Conservation (phyloP, 2,113 vertebrate genomes). For the Hippocampus abdominalis region DNA sequence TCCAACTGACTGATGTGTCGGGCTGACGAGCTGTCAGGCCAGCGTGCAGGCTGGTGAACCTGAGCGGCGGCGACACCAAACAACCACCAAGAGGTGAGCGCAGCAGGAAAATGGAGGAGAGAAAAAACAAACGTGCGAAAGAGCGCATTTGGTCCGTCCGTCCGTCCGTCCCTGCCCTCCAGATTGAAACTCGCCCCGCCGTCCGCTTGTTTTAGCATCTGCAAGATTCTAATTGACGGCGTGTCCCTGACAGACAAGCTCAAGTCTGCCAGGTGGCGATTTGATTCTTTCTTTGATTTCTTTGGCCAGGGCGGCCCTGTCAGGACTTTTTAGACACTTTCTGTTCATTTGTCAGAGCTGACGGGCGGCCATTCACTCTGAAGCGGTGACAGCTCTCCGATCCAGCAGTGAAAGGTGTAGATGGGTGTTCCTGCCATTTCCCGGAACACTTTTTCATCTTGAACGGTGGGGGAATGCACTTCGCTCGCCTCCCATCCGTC, state of each 20-base stretch:
- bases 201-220: constrained; percentile 1
- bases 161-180: constrained; percentile 8
- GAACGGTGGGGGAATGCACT: constrained; percentile 42
- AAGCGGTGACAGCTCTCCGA: constrained; percentile 48
- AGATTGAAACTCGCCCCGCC: constrained; percentile 23
- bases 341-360: constrained; percentile 52
- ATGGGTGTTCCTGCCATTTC: constrained; percentile 56
- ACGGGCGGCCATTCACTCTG: constrained; percentile 41
- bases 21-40: constrained; percentile 41
- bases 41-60: constrained; percentile 30
- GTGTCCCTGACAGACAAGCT: constrained; percentile 14
- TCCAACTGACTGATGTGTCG: constrained; percentile 18
- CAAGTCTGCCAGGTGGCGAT: constrained; percentile 28
- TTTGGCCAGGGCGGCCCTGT: constrained; percentile 18
- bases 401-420: constrained; percentile 48
- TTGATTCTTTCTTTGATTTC: neutral
- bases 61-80: constrained; percentile 37
- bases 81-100: constrained; percentile 30
- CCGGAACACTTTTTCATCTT: constrained; percentile 41
- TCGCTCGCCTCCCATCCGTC: constrained; percentile 48
- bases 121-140: constrained; percentile 33
- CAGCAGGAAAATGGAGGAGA: constrained; percentile 13
- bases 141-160: constrained; percentile 8
- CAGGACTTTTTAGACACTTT: constrained; percentile 43
- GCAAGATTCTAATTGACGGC: constrained; percentile 20